Evolutionary conservation across 2,797 vertebrate species (phyloP), one percentile per base, ranked within the genome.

Genomic region (Schizopygopsis malacanthus): DNA sequence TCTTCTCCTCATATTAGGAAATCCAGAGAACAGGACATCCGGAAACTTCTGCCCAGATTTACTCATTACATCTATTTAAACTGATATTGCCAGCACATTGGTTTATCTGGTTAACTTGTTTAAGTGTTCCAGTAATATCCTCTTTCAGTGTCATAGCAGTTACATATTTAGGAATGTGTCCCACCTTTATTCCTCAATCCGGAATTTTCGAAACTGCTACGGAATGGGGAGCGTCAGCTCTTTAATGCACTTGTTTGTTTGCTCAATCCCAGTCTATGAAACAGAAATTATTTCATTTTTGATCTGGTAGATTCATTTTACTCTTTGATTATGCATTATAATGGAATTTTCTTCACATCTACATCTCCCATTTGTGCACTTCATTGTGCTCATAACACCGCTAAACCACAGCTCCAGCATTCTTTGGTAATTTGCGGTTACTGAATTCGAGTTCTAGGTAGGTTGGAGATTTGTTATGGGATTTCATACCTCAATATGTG

Each of bases 1-100:
- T 79, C 67, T 61, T 45, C 37, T 59, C 16, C 25, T 70, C 82
- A 72, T 39, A 45, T 77, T 83, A 67, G 56, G 61, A 81, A 70
- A 83, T 41, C 61, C 83, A 72, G 70, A 78, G 37, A 33, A 63
- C 47, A 80, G 84, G 69, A 84, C 39, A 72, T 52, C 77, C 54
- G 25, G 81, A 47, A 83, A 25, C 37, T 18, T 72, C 81, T 82
- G 79, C 69, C 56, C 54, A 61, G 37, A 82, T 50, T 77, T 37
- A 37, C 54, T 77, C 52, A 85, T 71, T 85, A 61, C 45, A 52
- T 25, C n/a, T 18, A 78, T 59, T 56, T 85, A 37, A 85, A 71
- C 37, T 70, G 39, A 71, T 79, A 70, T 47, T 63, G 50, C 50
- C 65, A 70, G 52, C 52, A 28, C 73, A 33, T 52, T 71, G 83